Percentiles rank a stretch among this genome's conserved stretches.
phyloP scores from a whole-genome alignment of 2,113 vertebrate species.

The Gila orcuttii region DNA sequence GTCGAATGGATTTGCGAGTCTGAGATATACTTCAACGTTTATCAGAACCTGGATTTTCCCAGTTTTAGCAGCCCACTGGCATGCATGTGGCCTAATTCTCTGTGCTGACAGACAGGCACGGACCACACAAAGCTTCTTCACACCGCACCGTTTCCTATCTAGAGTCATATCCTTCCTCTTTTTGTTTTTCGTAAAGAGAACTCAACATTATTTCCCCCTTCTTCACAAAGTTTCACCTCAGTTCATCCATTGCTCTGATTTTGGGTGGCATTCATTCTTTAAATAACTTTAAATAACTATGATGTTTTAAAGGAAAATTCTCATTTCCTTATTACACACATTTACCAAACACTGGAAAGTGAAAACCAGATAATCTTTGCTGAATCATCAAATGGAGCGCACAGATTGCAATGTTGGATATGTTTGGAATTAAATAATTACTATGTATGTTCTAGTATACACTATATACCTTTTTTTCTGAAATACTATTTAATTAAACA shows the following conservation, averaged over 20 bases:
- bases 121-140: constrained; percentile 51
- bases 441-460: background rate
- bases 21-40: background rate
- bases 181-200: constrained; percentile 57
- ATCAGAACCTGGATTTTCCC: background rate
- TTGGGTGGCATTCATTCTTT: background rate
- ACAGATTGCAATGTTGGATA: background rate
- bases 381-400: background rate
- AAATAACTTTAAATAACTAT: background rate
- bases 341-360: background rate
- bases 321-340: background rate
- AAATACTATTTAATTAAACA: background rate
- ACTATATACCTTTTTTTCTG: background rate
- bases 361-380: background rate
- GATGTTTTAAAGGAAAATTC: background rate
- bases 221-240: background rate
- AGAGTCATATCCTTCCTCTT: constrained; percentile 64
- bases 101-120: constrained; percentile 39
- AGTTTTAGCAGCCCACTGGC: background rate
- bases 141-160: constrained; percentile 67
- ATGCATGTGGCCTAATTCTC: constrained; percentile 19
- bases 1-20: background rate
- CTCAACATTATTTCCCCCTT: constrained; percentile 15
- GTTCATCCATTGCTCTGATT: background rate
- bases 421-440: background rate